Evolutionary conservation across 2,797 vertebrate species (phyloP).

Genomic region (Paratrypauchen microcephalus): DNA sequence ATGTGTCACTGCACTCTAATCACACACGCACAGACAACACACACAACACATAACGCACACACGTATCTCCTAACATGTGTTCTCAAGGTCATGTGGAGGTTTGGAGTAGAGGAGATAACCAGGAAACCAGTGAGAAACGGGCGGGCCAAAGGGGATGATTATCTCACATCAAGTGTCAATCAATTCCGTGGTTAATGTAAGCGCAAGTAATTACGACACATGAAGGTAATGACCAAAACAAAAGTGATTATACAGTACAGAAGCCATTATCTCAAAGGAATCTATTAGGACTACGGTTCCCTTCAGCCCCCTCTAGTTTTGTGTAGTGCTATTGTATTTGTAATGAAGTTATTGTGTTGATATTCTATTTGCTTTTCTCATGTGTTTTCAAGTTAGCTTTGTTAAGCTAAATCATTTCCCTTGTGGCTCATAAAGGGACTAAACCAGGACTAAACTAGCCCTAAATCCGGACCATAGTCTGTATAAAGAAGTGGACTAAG

Average conservation of each 20-base stretch:
- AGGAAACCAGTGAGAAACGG: not conserved
- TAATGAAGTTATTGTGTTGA: too few relatives aligned
- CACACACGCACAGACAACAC: not conserved
- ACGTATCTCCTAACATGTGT: not conserved
- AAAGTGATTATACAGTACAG: not conserved
- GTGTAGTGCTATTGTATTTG: not conserved
- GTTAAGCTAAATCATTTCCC: too few relatives aligned
- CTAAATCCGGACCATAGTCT: too few relatives aligned
- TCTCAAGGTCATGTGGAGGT: not conserved
- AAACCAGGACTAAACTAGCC: too few relatives aligned
- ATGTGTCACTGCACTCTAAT: not conserved
- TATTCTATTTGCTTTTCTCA: too few relatives aligned
- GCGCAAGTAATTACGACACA: not conserved
- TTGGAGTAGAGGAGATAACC: not conserved
- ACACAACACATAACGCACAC: not conserved
- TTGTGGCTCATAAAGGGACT: too few relatives aligned
- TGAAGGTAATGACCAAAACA: not conserved
- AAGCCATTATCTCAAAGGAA: not conserved
- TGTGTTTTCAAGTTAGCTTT: too few relatives aligned
- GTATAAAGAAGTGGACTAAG: too few relatives aligned
- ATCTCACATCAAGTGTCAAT: not conserved
- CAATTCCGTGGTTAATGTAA: not conserved
- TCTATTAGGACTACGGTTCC: not conserved
- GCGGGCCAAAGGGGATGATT: not conserved
- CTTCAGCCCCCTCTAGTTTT: not conserved